Conservation (phyloP, 2,113 vertebrate species). For the Sorex fumeus region DNA sequence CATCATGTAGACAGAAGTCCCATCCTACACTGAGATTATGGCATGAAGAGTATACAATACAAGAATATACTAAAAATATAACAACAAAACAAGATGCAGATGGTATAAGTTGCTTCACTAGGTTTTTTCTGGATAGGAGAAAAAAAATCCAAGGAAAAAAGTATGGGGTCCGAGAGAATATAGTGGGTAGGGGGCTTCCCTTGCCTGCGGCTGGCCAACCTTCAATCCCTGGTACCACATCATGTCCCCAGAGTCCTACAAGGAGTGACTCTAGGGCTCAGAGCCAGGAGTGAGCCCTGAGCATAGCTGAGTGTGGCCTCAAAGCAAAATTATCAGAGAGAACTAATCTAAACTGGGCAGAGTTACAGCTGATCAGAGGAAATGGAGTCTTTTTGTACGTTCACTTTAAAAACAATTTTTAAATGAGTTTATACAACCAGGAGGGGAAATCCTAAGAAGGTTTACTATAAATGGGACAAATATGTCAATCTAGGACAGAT, state of each 20-base stretch:
- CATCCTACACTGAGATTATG: background rate
- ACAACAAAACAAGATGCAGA: background rate
- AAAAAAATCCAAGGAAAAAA: slow-evolving; percentile 1
- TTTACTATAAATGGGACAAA: slow-evolving; percentile 6
- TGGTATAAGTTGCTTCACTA: background rate
- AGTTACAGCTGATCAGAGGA: slow-evolving; percentile 10
- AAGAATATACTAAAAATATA: background rate
- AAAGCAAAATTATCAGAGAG: background rate
- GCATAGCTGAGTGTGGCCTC: too few species aligned
- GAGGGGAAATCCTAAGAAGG: background rate
- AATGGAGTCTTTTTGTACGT: slow-evolving; percentile 1
- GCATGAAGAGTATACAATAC: too few species aligned
- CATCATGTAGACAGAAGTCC: background rate
- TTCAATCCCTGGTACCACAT: too few species aligned
- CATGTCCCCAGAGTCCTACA: too few species aligned
- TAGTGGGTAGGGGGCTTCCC: too few species aligned
- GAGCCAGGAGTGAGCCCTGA: too few species aligned
- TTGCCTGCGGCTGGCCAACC: too few species aligned
- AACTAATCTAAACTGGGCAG: slow-evolving; percentile 25
- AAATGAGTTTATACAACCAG: background rate
- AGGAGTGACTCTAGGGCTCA: too few species aligned
- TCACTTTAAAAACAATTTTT: slow-evolving; percentile 1
- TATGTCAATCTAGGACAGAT: background rate
- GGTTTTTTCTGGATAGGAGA: background rate
- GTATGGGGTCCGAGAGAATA: background rate